Evolutionary conservation across 2,113 vertebrate species (phyloP), one percentile per base, ranked within the genome.

Genomic region (Apteryx owenii): DNA sequence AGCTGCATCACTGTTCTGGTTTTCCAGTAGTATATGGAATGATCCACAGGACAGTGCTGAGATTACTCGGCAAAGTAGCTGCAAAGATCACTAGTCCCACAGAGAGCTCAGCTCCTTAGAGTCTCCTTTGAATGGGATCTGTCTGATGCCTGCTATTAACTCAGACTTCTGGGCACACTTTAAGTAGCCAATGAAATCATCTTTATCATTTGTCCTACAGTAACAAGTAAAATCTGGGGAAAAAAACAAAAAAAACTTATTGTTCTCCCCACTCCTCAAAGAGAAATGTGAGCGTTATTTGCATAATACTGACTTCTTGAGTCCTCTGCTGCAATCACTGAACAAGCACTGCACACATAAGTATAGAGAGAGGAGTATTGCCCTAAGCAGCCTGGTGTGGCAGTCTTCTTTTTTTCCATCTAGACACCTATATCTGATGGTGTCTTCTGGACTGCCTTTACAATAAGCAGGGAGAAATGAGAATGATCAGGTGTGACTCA

Each of bases 341-440:
- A 92, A 73, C 23, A 81, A 60, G 66, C 19, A 66, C 0, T 0
- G 6, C 5, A 26, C 17, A 40, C 7, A 33, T 2, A 92, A 3
- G 58, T 10, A 3, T 48, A 42, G 77, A 94, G 22, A 21, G 48
- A n/a, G 28, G 29, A 23, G 9, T 19, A 69, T 19, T 54, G 25
- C 60, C 19, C 18, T 58, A 84, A 40, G 33, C 10, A 68, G 5
- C 50, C 7, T 26, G 9, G 18, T 6, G 23, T 28, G 15, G 13
- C 2, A 19, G 5, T 28, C 8, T 42, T 40, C 8, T 25, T 8
- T 48, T 65, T 71, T 68, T 60, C 46, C n/a, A 42, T 42, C 42
- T 81, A 0, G 0, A 60, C 18, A 60, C 19, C 42, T 78, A 1
- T 2, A 46, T 25, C 38, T 36, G 21, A 65, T n/a, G 10, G 3